These are phyloP conservation scores for Drosophila eohydei DNA, from an alignment of 2,888 invertebrate genomes.

Conservation along the genomic window DNA sequence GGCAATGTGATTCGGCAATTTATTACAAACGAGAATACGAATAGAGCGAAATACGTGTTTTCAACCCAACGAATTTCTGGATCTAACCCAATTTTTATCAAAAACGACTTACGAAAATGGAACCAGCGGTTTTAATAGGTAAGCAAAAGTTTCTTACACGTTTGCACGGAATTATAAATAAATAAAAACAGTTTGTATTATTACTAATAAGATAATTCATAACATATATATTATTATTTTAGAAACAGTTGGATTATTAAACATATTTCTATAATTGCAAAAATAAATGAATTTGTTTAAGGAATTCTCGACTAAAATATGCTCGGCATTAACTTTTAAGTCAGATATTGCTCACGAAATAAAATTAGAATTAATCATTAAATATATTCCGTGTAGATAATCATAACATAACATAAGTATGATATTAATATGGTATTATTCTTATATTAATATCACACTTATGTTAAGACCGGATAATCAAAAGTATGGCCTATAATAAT, in stretches of 20 bases:
- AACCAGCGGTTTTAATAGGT: slow-evolving; percentile 77
- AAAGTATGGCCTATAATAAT: too few species aligned
- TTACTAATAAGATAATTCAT: not conserved
- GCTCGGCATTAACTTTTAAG: too few species aligned
- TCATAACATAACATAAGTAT: too few species aligned
- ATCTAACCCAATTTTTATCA: slow-evolving; percentile 28
- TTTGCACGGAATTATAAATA: not conserved
- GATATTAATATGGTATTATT: too few species aligned
- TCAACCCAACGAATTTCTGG: slow-evolving; percentile 51
- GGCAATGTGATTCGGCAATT: slow-evolving; percentile 57
- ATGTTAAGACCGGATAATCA: not conserved
- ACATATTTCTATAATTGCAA: not conserved
- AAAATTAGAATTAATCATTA: not conserved
- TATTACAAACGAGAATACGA: slow-evolving; percentile 29
- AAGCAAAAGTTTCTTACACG: slow-evolving; percentile 30
- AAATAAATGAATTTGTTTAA: not conserved
- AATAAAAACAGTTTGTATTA: not conserved
- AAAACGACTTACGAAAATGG: slow-evolving; percentile 56
- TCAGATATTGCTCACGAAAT: too few species aligned
- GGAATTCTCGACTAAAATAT: not conserved
- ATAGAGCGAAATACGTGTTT: slow-evolving; percentile 16
- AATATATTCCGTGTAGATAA: not conserved
- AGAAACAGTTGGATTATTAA: too few species aligned
- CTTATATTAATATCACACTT: not conserved
- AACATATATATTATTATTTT: too few species aligned